Percentiles rank a stretch among this genome's conserved stretches.
phyloP scores from a whole-genome alignment of 2,888 invertebrate species.

The Zaprionus bogoriensis region DNA sequence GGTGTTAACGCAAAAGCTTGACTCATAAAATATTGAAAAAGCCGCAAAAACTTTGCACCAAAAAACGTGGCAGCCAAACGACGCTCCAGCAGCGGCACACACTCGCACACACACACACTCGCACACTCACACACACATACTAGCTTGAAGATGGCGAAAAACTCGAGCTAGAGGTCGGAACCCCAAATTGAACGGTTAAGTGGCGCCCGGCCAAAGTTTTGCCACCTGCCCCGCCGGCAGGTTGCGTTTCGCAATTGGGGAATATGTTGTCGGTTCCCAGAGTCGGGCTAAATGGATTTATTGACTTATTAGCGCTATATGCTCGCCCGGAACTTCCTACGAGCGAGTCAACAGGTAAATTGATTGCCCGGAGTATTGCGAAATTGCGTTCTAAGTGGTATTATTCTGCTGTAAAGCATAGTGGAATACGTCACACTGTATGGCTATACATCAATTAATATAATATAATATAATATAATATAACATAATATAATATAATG shows the following conservation, averaged over 20 bases:
- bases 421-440: too few species aligned
- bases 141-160: background rate
- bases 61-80: slow-evolving; percentile 56
- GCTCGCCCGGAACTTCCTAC: slow-evolving; percentile 2
- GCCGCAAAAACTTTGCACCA: slow-evolving; percentile 79
- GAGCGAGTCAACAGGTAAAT: slow-evolving; percentile 25
- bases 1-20: slow-evolving; percentile 78
- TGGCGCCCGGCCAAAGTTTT: slow-evolving; percentile 56
- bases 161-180: slow-evolving; percentile 32
- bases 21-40: slow-evolving; percentile 82
- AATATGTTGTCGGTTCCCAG: slow-evolving; percentile 11
- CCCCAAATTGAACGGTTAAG: slow-evolving; percentile 66
- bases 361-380: too few species aligned
- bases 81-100: slow-evolving; percentile 20
- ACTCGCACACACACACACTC: slow-evolving; percentile 26
- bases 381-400: too few species aligned
- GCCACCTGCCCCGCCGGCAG: slow-evolving; percentile 40
- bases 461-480: too few species aligned
- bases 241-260: slow-evolving; percentile 18
- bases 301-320: slow-evolving; percentile 53
- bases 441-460: too few species aligned
- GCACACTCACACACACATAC: background rate
- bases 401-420: too few species aligned
- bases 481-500: too few species aligned
- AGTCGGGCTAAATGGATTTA: slow-evolving; percentile 56